phyloP scores from a whole-genome alignment of 2,888 invertebrate species.

The Lasioglossum villosulum region DNA sequence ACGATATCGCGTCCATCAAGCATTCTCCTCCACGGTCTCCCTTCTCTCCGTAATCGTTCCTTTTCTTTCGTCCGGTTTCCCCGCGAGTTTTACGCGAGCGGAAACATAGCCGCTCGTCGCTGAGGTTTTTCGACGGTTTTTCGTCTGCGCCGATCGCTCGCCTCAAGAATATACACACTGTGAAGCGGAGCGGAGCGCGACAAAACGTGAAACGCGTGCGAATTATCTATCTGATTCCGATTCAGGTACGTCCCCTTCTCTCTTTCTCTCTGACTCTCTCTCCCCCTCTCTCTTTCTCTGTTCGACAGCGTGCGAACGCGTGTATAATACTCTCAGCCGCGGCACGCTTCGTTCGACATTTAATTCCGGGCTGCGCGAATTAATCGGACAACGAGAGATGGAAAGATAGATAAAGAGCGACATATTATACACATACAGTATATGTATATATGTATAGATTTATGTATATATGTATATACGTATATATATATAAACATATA shows the following conservation, averaged over 20 bases:
- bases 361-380: constrained; percentile 50
- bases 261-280: background rate
- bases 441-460: background rate
- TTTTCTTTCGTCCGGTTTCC: background rate
- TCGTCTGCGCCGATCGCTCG: background rate
- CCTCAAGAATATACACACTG: constrained; percentile 44
- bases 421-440: constrained; percentile 41
- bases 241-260: constrained; percentile 69
- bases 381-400: constrained; percentile 19
- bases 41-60: background rate
- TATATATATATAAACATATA: too few relatives aligned
- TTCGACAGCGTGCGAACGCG: background rate
- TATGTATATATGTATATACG: constrained; percentile 15
- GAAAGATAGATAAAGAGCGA: constrained; percentile 52
- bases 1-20: constrained; percentile 14
- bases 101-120: background rate
- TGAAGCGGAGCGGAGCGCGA: constrained; percentile 25
- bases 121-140: background rate
- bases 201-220: constrained; percentile 52
- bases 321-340: background rate
- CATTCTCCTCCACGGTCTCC: background rate
- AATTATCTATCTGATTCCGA: constrained; percentile 56
- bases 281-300: background rate
- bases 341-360: background rate
- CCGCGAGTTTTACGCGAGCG: background rate